phyloP scores from a whole-genome alignment of 2,797 vertebrate species.

The Nasua narica region DNA sequence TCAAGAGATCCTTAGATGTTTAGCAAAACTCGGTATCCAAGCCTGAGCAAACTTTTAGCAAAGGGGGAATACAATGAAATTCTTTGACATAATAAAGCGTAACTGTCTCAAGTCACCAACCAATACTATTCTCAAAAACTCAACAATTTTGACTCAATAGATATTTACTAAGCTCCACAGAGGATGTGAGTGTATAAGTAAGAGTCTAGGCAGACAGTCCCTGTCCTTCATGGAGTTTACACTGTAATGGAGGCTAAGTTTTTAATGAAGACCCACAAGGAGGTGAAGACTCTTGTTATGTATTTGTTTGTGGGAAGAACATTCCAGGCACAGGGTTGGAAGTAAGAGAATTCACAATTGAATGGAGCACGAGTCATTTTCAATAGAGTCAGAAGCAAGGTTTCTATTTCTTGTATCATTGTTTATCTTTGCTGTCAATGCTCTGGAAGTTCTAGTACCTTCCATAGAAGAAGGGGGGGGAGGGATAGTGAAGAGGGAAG shows the following conservation, averaged over 20 bases:
- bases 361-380: background rate
- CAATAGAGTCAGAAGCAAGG: background rate
- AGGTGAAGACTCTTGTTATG: background rate
- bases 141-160: background rate
- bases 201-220: background rate
- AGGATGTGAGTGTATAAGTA: background rate
- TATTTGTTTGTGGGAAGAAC: background rate
- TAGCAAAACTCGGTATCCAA: background rate
- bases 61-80: background rate
- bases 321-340: background rate
- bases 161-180: background rate
- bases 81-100: background rate
- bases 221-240: background rate
- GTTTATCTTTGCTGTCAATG: background rate
- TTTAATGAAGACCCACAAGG: background rate
- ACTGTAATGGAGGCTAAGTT: background rate
- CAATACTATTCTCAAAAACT: background rate
- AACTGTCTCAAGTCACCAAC: background rate
- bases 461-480: background rate
- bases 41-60: background rate
- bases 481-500: background rate
- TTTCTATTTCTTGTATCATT: background rate
- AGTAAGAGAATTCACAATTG: background rate
- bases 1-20: background rate
- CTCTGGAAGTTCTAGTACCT: background rate